A percentile compares a stretch with the other conserved stretches of the same genome.
Conservation (phyloP, 1,140 invertebrate species). For the Whitmania pigra region DNA sequence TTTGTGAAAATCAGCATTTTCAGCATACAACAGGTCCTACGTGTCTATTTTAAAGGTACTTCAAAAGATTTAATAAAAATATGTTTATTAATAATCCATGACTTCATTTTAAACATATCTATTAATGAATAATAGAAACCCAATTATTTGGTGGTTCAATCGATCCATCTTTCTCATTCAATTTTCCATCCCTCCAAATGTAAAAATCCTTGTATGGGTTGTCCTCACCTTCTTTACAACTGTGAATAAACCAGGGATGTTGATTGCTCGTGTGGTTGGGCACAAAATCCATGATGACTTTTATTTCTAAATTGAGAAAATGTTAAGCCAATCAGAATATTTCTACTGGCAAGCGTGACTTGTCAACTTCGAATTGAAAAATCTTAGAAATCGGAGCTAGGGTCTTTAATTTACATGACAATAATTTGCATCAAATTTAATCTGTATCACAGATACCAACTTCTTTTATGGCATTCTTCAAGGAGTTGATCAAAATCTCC, state of each 20-base stretch:
- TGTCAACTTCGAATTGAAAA: too few relatives aligned
- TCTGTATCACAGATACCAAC: conserved; percentile 25
- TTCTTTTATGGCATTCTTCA: conserved; percentile 36
- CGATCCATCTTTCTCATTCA: conserved; percentile 31
- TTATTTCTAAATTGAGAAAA: conserved; percentile 29
- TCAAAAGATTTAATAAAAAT: too few relatives aligned
- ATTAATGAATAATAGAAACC: conserved; percentile 5
- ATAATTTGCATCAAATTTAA: too few relatives aligned
- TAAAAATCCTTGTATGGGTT: conserved; percentile 53
- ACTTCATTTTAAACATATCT: neutral
- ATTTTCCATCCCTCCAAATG: conserved; percentile 30
- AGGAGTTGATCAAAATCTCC: conserved; percentile 56
- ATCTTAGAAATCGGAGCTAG: too few relatives aligned
- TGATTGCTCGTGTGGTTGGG: conserved; percentile 70
- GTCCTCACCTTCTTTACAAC: conserved; percentile 45
- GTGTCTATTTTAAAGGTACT: too few relatives aligned
- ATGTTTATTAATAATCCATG: too few relatives aligned
- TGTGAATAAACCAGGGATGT: conserved; percentile 64
- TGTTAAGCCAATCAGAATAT: too few relatives aligned
- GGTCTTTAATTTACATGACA: too few relatives aligned
- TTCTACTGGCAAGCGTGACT: too few relatives aligned
- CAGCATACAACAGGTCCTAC: too few relatives aligned
- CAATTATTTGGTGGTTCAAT: neutral
- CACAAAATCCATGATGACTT: conserved; percentile 58
- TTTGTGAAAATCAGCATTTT: too few relatives aligned